These are phyloP conservation scores for Danaus melanippus DNA, from an alignment of 1,140 invertebrate genomes.

Conservation along the genomic window DNA sequence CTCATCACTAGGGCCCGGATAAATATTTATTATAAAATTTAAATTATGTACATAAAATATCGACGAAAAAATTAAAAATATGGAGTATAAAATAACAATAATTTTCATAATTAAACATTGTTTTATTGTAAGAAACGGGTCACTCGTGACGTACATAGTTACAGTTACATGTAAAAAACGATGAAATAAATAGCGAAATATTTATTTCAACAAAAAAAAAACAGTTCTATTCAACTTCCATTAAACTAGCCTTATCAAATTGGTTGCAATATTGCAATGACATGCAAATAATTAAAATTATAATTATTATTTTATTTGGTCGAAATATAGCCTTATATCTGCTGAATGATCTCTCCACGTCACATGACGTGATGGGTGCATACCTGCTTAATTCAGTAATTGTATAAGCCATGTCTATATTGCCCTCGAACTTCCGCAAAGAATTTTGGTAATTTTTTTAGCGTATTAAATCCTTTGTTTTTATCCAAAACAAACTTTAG, in stretches of 20 bases:
- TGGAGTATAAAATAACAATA: conserved; percentile 2
- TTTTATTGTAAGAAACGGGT: conserved; percentile 3
- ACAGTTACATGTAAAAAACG: neutral
- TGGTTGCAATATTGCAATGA: neutral
- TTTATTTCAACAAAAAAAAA: neutral
- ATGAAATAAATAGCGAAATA: too few species aligned
- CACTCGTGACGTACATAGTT: conserved; percentile 1
- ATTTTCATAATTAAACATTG: conserved; percentile 3
- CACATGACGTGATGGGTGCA: too few species aligned
- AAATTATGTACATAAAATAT: conserved; percentile 4
- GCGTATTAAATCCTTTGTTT: too few species aligned
- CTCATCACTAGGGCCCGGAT: conserved; percentile 1
- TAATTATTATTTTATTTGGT: neutral
- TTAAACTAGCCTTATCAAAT: conserved; percentile 4
- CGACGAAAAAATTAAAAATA: conserved; percentile 3
- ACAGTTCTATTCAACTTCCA: conserved; percentile 2
- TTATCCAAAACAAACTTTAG: too few species aligned
- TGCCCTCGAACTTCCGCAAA: conserved; percentile 2
- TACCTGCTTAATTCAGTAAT: conserved; percentile 1
- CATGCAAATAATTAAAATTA: neutral
- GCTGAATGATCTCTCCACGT: neutral
- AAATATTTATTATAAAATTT: conserved; percentile 3
- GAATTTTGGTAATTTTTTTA: too few species aligned
- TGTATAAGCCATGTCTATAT: conserved; percentile 2
- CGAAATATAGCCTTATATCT: neutral